phyloP scores from a whole-genome alignment of 2,113 vertebrate species.

The Seriola dumerili region DNA sequence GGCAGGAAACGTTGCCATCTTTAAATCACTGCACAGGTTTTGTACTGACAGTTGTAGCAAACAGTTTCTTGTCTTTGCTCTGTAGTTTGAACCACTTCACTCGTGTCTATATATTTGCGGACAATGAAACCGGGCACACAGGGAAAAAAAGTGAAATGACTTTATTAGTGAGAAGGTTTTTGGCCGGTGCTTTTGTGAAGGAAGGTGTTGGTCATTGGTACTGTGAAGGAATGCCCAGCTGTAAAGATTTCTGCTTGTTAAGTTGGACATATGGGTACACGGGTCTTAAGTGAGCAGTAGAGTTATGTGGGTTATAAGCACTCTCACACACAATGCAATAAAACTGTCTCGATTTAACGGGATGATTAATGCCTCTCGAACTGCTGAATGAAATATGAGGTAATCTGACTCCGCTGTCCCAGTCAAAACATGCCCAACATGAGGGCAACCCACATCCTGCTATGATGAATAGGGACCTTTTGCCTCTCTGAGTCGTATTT shows the following conservation, averaged over 20 bases:
- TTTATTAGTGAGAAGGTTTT: conserved; percentile 16
- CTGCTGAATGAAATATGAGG: conserved; percentile 77
- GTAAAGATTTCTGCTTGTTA: conserved; percentile 55
- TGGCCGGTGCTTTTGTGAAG: conserved; percentile 14
- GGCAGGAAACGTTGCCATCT: background rate
- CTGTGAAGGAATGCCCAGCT: conserved; percentile 51
- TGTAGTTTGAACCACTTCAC: background rate
- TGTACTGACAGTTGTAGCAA: background rate
- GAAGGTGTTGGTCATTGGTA: conserved; percentile 56
- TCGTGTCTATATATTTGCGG: background rate
- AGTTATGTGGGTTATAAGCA: conserved; percentile 66
- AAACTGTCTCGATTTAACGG: conserved; percentile 78
- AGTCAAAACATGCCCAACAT: conserved; percentile 70
- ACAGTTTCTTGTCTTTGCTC: background rate
- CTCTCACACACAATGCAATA: conserved; percentile 67
- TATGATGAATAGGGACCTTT: conserved; percentile 15
- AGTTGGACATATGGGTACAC: conserved; percentile 64
- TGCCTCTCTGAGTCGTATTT: background rate
- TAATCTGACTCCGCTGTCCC: conserved; percentile 66
- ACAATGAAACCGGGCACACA: background rate
- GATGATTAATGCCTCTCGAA: conserved; percentile 76
- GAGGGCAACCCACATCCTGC: conserved; percentile 59
- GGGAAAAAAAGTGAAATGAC: background rate
- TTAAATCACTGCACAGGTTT: background rate
- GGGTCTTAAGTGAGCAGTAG: conserved; percentile 50